phyloP scores from a whole-genome alignment of 2,797 vertebrate genomes.

The Sternarchorhynchus goeldii region DNA sequence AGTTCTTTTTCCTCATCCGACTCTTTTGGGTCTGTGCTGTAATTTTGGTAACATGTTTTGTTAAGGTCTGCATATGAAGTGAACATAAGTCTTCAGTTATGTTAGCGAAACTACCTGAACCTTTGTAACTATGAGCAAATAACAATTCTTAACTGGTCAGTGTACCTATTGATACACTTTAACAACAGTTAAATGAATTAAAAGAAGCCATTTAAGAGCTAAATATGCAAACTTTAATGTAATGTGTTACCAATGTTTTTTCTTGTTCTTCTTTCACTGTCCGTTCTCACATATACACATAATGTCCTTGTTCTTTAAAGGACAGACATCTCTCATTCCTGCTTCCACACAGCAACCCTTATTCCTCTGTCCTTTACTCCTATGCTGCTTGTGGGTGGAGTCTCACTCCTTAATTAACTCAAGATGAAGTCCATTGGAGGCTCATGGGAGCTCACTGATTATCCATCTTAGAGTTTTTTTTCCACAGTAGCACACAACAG shows the following conservation, averaged over 20 bases:
- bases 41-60: slow-evolving; percentile 56
- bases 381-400: slow-evolving; percentile 30
- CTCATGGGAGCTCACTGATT: slow-evolving; percentile 51
- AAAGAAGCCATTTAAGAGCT: slow-evolving; percentile 52
- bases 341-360: not conserved
- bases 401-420: slow-evolving; percentile 39
- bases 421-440: slow-evolving; percentile 9
- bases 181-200: slow-evolving; percentile 11
- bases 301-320: slow-evolving; percentile 26
- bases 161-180: not conserved
- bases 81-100: slow-evolving; percentile 11
- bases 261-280: slow-evolving; percentile 15
- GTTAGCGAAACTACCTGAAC: slow-evolving; percentile 8
- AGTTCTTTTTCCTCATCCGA: slow-evolving; percentile 54
- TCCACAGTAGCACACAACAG: slow-evolving; percentile 21
- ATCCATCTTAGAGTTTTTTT: slow-evolving; percentile 32
- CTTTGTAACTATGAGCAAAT: slow-evolving; percentile 25
- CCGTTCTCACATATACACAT: not conserved
- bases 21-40: slow-evolving; percentile 59
- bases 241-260: slow-evolving; percentile 48
- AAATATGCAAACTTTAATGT: slow-evolving; percentile 48
- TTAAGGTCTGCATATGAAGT: slow-evolving; percentile 44
- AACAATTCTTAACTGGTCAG: slow-evolving; percentile 17
- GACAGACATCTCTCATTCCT: slow-evolving; percentile 21
- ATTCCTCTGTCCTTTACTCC: not conserved